These are phyloP conservation scores for Aurelia sp. DNA, from an alignment of 30 jellyfish, hydroid and myxozoan species.

Conservation along the genomic window DNA sequence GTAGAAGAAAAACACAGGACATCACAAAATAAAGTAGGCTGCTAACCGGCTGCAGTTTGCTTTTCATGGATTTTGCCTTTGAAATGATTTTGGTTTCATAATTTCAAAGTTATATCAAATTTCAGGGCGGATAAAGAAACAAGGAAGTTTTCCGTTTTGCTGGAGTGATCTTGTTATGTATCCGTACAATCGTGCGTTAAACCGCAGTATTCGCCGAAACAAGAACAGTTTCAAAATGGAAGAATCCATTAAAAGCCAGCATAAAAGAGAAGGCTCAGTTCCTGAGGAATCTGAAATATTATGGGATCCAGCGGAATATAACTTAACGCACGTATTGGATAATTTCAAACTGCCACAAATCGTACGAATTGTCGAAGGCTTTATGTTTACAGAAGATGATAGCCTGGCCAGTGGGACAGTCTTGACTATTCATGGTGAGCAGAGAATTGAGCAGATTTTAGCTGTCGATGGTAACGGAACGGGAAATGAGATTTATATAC, in stretches of 20 bases:
- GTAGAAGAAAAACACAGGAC: no score
- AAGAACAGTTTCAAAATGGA: neutral
- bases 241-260: neutral
- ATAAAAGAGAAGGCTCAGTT: neutral
- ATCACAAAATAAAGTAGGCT: no score
- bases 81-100: no score
- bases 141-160: neutral
- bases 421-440: conserved; percentile 85
- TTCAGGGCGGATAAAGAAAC: neutral
- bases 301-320: conserved; percentile 84
- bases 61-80: no score
- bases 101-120: neutral
- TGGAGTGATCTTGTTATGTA: conserved; percentile 12
- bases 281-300: conserved; percentile 32
- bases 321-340: conserved; percentile 68
- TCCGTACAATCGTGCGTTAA: conserved; percentile 54
- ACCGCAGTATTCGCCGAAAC: conserved; percentile 48
- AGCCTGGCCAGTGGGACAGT: conserved; percentile 95
- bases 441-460: conserved; percentile 56
- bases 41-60: no score
- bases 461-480: conserved; percentile 58
- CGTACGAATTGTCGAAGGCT: conserved; percentile 91
- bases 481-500: conserved; percentile 61
- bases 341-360: conserved; percentile 90
- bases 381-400: conserved; percentile 93